Conservation (phyloP, 2,888 invertebrate species). For the Platypus cylindrus region DNA sequence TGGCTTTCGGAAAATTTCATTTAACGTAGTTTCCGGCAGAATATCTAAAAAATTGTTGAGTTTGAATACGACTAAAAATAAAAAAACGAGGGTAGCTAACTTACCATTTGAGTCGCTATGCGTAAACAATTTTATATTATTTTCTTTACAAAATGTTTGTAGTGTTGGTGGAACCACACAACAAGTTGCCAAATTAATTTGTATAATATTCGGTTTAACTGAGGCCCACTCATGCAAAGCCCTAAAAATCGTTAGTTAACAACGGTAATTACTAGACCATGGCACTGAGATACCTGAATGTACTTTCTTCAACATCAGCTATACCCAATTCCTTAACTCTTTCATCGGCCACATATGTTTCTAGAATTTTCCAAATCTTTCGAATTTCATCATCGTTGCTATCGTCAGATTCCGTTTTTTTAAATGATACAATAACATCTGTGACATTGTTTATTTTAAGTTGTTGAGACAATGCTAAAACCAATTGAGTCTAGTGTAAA, state of each 20-base stretch:
- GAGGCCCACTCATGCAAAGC: conserved; percentile 63
- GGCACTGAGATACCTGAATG: conserved; percentile 36
- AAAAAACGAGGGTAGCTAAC: conserved; percentile 7
- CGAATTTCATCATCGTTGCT: conserved; percentile 43
- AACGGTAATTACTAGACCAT: background rate
- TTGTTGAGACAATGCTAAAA: conserved; percentile 55
- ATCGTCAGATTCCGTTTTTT: conserved; percentile 35
- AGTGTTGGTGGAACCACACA: conserved; percentile 89
- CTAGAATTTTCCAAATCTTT: conserved; percentile 64
- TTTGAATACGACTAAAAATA: background rate
- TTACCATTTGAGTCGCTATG: conserved; percentile 88
- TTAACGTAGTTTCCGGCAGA: conserved; percentile 42
- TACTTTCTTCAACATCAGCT: conserved; percentile 76
- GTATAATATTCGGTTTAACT: conserved; percentile 77
- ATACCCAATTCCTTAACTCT: conserved; percentile 67
- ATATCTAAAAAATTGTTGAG: conserved; percentile 36
- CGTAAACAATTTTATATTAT: conserved; percentile 86
- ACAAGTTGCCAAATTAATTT: conserved; percentile 85
- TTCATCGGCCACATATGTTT: conserved; percentile 52
- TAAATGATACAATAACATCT: conserved; percentile 70
- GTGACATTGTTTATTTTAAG: conserved; percentile 64
- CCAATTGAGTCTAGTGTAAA: too few relatives aligned
- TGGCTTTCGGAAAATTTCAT: conserved; percentile 42
- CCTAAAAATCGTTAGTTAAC: conserved; percentile 26
- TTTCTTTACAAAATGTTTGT: conserved; percentile 77